Evolutionary conservation across 2,888 invertebrate species (phyloP), one percentile per base, ranked within the genome.

Genomic region (Hecatera dysodea): DNA sequence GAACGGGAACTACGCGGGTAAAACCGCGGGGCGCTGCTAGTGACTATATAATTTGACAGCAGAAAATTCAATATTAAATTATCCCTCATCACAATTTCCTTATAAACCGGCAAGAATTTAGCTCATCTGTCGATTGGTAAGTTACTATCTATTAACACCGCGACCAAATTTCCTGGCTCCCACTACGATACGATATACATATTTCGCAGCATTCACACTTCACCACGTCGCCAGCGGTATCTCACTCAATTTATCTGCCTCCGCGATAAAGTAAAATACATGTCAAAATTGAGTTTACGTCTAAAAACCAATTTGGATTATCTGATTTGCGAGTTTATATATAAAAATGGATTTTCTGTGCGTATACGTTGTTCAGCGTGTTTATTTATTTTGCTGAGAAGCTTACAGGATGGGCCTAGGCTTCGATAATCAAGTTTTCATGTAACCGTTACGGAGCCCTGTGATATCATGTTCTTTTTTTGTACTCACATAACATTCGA

Each of bases 271-370:
- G 91, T 90, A 91, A 90, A 92, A 92, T 94, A 94, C 93, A 93
- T 92, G 94, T 93, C 94, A 94, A 92, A 95, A 94, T 94, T 92
- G 95, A 94, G 93, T 94, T 93, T 93, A 90, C 94, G 93, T 92
- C 93, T 94, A 94, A 94, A 94, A 95, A 94, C 92, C 95, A 94
- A 94, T 95, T 95, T 93, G 93, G 93, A 95, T 95, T 94, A 95
- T 95, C 95, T 92, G 94, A 94, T 94, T 94, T 92, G 91, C 88
- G 90, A 93, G 92, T 92, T 92, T 94, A 91, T 93, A 90, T 90
- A 92, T 87, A 89, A 90, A 91, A 91, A 89, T 89, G 90, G 85
- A 85, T 89, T 88, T 85, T 81, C 82, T 72, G 76, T 73, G 69
- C 67, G 83, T 83, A 84, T 86, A 82, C 81, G 78, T 75, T 78